Conservation (phyloP, 2,797 vertebrate species). For the Cyprinodon diabolis region DNA sequence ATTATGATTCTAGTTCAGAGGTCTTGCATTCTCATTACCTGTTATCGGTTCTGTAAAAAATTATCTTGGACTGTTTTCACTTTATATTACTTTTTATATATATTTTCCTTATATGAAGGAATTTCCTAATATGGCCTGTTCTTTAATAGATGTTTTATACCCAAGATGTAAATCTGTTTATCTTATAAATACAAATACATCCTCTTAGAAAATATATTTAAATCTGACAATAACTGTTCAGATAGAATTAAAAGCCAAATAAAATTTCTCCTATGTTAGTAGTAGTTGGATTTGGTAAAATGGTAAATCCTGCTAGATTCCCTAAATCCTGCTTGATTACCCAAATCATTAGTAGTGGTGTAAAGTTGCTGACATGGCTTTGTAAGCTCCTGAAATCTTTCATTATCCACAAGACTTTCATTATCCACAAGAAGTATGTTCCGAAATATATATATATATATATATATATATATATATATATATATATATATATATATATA, state of each 20-base stretch:
- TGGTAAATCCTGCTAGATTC: too few relatives aligned
- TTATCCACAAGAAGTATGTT: too few relatives aligned
- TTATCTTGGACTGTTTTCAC: slow-evolving; percentile 7
- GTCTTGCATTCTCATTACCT: slow-evolving; percentile 40
- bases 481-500: too few relatives aligned
- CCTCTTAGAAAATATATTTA: not conserved
- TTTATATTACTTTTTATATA: slow-evolving; percentile 4
- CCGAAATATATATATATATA: too few relatives aligned
- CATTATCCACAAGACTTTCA: too few relatives aligned
- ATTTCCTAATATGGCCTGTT: not conserved
- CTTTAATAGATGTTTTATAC: slow-evolving; percentile 2
- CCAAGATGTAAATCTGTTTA: not conserved
- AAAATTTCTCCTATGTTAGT: not conserved
- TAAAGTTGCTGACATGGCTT: too few relatives aligned
- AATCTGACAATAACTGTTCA: slow-evolving; percentile 6
- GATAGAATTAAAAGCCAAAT: not conserved
- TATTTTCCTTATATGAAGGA: not conserved
- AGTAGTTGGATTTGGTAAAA: too few relatives aligned
- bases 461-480: too few relatives aligned
- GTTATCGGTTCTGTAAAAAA: slow-evolving; percentile 14
- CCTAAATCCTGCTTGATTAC: too few relatives aligned
- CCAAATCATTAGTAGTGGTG: too few relatives aligned
- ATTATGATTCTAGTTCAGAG: slow-evolving; percentile 52
- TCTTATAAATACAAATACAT: not conserved
- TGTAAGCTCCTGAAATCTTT: too few relatives aligned